Base-by-base conservation (phyloP, 2,113 vertebrate species). In the Alethe castanea region DNA sequence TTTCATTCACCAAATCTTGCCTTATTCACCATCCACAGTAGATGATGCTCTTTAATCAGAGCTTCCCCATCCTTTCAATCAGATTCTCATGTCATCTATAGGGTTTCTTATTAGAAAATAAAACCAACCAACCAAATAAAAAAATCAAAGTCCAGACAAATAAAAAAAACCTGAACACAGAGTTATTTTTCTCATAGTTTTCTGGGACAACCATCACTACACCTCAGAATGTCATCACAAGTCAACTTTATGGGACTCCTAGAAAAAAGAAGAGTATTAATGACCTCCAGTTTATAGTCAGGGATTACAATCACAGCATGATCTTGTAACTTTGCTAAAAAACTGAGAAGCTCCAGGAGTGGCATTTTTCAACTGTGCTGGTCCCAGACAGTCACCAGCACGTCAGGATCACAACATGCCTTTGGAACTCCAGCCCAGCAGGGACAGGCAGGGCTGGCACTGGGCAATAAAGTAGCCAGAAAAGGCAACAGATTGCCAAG, bases 331-430 rank as follows among this genome's bases (percentile, higher is more conserved):
- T 78, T 62, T 2, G 36, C 29, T 19, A 19, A 67, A 14, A 54
- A 74, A 6, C 18, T 2, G 4, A 74, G 61, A 87, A 82, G 61
- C 8, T 29, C 24, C 17, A 35, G 19, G 35, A 88, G 19, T 18
- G 22, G 48, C n/a, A 29, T 16, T 36, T 57, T 2, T 1, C 9
- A 65, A 24, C 40, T 14, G 12, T 0, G 1, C 24, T 45, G 28
- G 40, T 70, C 26, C 45, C 40, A 52, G 35, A 36, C 29, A 80
- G 40, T 2, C 59, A 65, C 0, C 11, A 5, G 26, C 66, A 16
- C 0, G 6, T 25, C 65, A 31, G 44, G 84, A 24, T 20, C 59
- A 89, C 67, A 81, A 26, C 19, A 4, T 1, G 4, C 23, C 67
- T n/a, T 25, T 31, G 29, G 48, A 69, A 57, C 19, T 42, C 33